Conservation (phyloP, 2,113 vertebrate species). For the Caranx ignobilis region DNA sequence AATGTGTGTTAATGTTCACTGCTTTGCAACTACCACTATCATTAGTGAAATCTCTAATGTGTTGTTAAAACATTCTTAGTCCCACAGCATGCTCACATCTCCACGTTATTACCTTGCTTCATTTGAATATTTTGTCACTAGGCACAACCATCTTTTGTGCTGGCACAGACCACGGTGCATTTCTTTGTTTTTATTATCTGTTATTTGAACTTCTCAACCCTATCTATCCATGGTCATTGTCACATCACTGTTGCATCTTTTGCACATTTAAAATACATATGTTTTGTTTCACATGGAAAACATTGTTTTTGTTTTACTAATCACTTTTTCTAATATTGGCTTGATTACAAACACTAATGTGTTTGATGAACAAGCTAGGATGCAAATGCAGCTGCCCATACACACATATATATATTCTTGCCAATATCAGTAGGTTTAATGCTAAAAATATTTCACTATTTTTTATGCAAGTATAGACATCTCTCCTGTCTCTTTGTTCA, state of each 20-base stretch:
- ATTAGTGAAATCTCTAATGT: constrained; percentile 72
- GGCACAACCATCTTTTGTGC: constrained; percentile 13
- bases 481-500: constrained; percentile 48
- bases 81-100: constrained; percentile 46
- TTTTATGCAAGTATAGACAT: background rate
- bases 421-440: background rate
- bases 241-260: constrained; percentile 8
- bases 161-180: background rate
- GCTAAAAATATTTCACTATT: background rate
- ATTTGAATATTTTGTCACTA: constrained; percentile 51
- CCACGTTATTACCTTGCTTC: constrained; percentile 56
- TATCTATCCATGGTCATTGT: background rate
- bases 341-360: background rate
- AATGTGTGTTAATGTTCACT: constrained; percentile 72
- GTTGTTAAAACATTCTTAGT: constrained; percentile 68
- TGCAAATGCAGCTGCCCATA: background rate
- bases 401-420: background rate
- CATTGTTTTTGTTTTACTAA: background rate
- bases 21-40: constrained; percentile 62
- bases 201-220: constrained; percentile 43
- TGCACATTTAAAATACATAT: background rate
- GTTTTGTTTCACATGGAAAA: background rate
- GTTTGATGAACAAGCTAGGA: background rate
- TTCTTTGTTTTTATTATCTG: constrained; percentile 1
- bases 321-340: background rate